Base-by-base conservation (phyloP, 2,113 vertebrate genomes). In the Corvus moneduloides region DNA sequence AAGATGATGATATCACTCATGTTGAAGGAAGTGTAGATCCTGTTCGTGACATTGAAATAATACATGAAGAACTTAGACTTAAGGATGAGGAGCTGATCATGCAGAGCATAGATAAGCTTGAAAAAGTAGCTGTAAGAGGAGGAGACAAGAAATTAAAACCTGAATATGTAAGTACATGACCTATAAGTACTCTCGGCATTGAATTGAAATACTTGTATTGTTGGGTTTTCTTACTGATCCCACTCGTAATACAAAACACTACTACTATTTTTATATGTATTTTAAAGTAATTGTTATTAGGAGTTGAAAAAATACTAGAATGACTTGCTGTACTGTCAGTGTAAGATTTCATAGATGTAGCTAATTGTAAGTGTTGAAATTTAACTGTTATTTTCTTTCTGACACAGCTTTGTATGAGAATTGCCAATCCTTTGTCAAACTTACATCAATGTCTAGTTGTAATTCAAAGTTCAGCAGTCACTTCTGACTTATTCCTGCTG, bases 1-100 rank as follows among this genome's bases (percentile, higher is more conserved):
- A 99, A 89, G 99, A 99, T 92, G 99, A 99, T 97, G 99, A 99
- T 93, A 99, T 99, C 76, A 98, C 99, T 37, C 99, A 99, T 7
- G 98, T 99, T 94, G 99, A 99, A 98, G 99, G 99, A 85, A 99
- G 98, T 13, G 99, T 99, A 26, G 99, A 99, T 97, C 99, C 99
- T 24, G 98, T 99, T 89, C 98, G 99, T 94, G 99, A 99, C 94
- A 98, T 98, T 76, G 98, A 98, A 98, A 98, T 98, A 93, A 98
- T 98, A 95, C 99, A 99, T 10, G 99, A 99, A 97, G 99, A 99
- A 88, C 99, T 99, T 69, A 98, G 99, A 95, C 98, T 99, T 96
- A 99, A 99, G 97, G 99, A 99, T 97, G 98, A 99, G 96, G 98
- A 99, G 97, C 98, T 99, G 98, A 98, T 99, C 72, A 94, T 88